phyloP scores from a whole-genome alignment of 2,113 vertebrate species.

The Bubo blakistoni region DNA sequence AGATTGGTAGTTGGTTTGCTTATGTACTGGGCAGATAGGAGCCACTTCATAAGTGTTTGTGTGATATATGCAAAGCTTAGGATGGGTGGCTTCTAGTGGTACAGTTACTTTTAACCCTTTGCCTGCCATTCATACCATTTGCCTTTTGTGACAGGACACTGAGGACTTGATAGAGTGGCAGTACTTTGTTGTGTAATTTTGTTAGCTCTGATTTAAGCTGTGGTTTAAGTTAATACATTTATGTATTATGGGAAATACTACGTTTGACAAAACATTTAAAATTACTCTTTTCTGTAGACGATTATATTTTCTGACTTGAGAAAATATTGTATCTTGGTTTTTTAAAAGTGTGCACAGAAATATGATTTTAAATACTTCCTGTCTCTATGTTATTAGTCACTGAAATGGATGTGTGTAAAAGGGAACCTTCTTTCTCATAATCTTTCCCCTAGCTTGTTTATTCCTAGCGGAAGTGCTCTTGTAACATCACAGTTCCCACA shows the following conservation, averaged over 20 bases:
- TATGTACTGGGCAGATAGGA: constrained; percentile 43
- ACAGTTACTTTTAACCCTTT: constrained; percentile 55
- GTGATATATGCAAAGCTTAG: constrained; percentile 20
- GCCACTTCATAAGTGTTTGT: constrained; percentile 10
- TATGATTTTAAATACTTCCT: constrained; percentile 30
- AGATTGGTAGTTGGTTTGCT: constrained; percentile 45
- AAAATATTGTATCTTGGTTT: neutral
- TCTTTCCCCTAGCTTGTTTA: constrained; percentile 59
- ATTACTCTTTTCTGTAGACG: neutral
- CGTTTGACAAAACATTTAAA: neutral
- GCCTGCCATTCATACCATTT: constrained; percentile 23
- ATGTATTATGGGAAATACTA: neutral
- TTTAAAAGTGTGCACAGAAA: constrained; percentile 20
- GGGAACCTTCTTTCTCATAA: constrained; percentile 25
- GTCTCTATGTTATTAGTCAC: constrained; percentile 27
- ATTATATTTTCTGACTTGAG: neutral
- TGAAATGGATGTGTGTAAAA: constrained; percentile 19
- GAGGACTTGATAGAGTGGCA: neutral
- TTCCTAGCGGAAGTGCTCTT: constrained; percentile 51
- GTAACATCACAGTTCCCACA: constrained; percentile 67
- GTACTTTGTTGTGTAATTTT: neutral
- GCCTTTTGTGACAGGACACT: neutral
- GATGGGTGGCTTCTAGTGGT: constrained; percentile 12
- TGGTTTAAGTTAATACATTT: neutral
- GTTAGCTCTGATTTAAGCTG: neutral